A percentile compares a stretch with the other conserved stretches of the same genome.
These are phyloP conservation scores for Manis pentadactyla DNA, from an alignment of 2,797 vertebrate genomes.

Conservation along the genomic window DNA sequence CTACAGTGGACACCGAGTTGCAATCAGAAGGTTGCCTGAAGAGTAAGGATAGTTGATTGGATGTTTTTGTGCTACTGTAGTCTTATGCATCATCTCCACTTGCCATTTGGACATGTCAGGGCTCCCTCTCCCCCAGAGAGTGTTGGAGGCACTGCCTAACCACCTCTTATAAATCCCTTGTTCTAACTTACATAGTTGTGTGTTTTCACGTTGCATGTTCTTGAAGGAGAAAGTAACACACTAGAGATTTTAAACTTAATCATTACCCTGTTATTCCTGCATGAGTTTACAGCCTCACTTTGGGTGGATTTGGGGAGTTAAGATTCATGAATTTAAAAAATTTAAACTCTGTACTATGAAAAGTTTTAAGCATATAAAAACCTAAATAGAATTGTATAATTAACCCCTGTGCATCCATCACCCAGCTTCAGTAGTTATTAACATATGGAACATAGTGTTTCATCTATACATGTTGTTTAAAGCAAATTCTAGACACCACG, in stretches of 20 bases:
- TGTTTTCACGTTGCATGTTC: not conserved
- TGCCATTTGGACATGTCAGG: not conserved
- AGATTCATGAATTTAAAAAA: not conserved
- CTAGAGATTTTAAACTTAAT: conserved; percentile 3
- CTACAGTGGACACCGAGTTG: not conserved
- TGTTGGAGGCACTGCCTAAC: not conserved
- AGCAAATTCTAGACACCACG: not conserved
- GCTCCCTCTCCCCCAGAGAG: not conserved
- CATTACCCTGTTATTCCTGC: not conserved
- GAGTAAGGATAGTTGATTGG: not conserved
- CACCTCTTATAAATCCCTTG: not conserved
- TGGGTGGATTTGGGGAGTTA: conserved; percentile 27
- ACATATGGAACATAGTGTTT: not conserved
- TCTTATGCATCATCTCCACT: not conserved
- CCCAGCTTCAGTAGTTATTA: not conserved
- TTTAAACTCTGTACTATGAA: conserved; percentile 53
- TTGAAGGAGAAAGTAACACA: conserved; percentile 9
- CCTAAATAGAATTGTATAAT: not conserved
- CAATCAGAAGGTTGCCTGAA: not conserved
- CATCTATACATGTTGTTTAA: not conserved
- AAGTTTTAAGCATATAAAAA: conserved; percentile 3
- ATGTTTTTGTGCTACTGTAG: not conserved
- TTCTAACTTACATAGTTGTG: not conserved
- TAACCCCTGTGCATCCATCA: not conserved
- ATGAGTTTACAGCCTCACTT: not conserved